Evolutionary conservation across 2,888 invertebrate genomes (phyloP).

Genomic region (Xanthostigma xanthostigma): DNA sequence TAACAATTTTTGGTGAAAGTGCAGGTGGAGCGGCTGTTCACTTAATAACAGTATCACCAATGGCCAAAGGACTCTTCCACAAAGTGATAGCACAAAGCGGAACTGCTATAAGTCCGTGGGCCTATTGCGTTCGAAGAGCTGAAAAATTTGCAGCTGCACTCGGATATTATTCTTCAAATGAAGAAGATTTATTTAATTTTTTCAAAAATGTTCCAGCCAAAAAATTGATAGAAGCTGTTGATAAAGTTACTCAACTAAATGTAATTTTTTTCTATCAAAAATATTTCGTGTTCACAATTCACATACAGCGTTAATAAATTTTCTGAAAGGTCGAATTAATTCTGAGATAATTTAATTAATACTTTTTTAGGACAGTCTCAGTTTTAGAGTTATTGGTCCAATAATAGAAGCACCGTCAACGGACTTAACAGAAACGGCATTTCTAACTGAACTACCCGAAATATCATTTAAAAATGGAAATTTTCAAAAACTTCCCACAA

Average conservation of each 20-base stretch:
- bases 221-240: conserved; percentile 3
- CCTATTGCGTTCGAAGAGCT: not conserved
- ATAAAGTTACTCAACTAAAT: conserved; percentile 2
- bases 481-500: conserved; percentile 23
- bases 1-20: conserved; percentile 17
- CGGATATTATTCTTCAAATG: conserved; percentile 4
- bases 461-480: conserved; percentile 19
- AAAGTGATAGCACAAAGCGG: conserved; percentile 10
- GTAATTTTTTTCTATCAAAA: not conserved
- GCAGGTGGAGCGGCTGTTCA: conserved; percentile 18
- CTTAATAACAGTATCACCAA: conserved; percentile 16
- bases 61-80: conserved; percentile 13
- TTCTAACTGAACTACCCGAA: conserved; percentile 20
- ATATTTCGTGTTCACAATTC: too few species aligned
- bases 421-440: conserved; percentile 14
- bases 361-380: not conserved
- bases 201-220: conserved; percentile 5
- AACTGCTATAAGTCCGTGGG: conserved; percentile 2
- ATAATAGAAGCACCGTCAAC: conserved; percentile 14
- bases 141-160: conserved; percentile 4
- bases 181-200: conserved; percentile 7
- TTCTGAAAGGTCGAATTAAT: too few species aligned
- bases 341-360: too few species aligned
- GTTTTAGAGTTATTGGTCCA: conserved; percentile 10
- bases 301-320: too few species aligned